These are phyloP conservation scores for Cosmorhoe ocellata DNA, from an alignment of 2,888 invertebrate species.

Conservation along the genomic window DNA sequence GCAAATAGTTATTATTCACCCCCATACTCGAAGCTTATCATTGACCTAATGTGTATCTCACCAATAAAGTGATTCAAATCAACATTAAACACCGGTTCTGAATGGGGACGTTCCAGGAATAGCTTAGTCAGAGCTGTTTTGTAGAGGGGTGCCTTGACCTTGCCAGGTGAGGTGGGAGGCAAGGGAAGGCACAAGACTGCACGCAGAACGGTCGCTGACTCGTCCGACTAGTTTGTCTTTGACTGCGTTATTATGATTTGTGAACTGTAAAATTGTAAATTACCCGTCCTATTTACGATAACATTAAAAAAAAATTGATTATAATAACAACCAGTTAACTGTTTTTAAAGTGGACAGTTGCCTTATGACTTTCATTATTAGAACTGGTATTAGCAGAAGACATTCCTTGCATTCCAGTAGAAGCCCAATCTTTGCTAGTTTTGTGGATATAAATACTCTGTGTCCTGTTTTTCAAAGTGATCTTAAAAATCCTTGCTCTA, in stretches of 20 bases:
- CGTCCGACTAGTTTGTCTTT: constrained; percentile 59
- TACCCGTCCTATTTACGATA: constrained; percentile 1
- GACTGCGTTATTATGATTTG: constrained; percentile 41
- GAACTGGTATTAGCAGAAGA: constrained; percentile 11
- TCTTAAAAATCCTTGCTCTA: neutral
- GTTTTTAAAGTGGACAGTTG: constrained; percentile 22
- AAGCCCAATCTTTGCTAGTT: too few relatives aligned
- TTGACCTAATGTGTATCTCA: too few relatives aligned
- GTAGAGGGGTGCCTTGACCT: constrained; percentile 67
- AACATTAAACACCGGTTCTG: constrained; percentile 34
- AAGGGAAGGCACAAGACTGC: constrained; percentile 41
- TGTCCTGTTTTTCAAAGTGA: constrained; percentile 1
- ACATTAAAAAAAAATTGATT: constrained; percentile 16
- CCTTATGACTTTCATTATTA: constrained; percentile 18
- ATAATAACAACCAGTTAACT: constrained; percentile 10
- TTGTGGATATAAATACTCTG: too few relatives aligned
- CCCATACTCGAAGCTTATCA: too few relatives aligned
- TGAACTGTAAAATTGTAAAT: constrained; percentile 17
- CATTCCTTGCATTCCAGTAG: constrained; percentile 21
- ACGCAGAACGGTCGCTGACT: constrained; percentile 68
- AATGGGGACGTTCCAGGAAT: constrained; percentile 57
- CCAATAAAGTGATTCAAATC: constrained; percentile 29
- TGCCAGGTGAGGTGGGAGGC: constrained; percentile 58
- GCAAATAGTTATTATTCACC: too few relatives aligned
- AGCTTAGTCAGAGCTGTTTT: constrained; percentile 46